Conservation (phyloP, 2,797 vertebrate species). For the Chelon auratus region DNA sequence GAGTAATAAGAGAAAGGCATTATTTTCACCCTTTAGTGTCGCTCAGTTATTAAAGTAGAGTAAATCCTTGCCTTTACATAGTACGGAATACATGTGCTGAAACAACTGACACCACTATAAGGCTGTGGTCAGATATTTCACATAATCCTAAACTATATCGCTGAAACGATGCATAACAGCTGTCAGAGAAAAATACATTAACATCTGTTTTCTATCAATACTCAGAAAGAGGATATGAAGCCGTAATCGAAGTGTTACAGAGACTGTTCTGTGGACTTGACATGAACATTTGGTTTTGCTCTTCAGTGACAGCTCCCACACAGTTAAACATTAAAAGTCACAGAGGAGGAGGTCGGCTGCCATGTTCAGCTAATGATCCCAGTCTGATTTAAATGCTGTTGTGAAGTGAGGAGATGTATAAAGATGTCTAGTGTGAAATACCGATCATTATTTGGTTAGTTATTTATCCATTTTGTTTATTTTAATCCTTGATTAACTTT, state of each 20-base stretch:
- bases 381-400: conserved; percentile 22
- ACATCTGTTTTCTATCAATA: conserved; percentile 71
- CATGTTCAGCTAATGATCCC: conserved; percentile 33
- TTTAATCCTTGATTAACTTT: background rate
- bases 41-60: background rate
- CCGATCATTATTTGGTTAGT: background rate
- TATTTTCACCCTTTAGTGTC: background rate
- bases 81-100: conserved; percentile 7
- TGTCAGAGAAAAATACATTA: conserved; percentile 39
- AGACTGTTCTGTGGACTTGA: conserved; percentile 26
- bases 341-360: conserved; percentile 48
- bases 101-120: conserved; percentile 9
- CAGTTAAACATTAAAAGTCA: conserved; percentile 52
- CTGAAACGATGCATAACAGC: conserved; percentile 37
- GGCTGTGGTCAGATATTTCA: conserved; percentile 9
- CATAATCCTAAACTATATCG: conserved; percentile 39
- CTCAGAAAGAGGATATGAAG: conserved; percentile 46
- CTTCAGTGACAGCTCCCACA: conserved; percentile 59
- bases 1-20: conserved; percentile 8
- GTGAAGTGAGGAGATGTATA: background rate
- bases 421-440: background rate
- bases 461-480: background rate
- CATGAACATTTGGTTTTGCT: conserved; percentile 52
- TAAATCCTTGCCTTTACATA: conserved; percentile 12
- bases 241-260: conserved; percentile 35